Evolutionary conservation across 2,113 vertebrate genomes (phyloP).

Genomic region (Campylomormyrus numenius): DNA sequence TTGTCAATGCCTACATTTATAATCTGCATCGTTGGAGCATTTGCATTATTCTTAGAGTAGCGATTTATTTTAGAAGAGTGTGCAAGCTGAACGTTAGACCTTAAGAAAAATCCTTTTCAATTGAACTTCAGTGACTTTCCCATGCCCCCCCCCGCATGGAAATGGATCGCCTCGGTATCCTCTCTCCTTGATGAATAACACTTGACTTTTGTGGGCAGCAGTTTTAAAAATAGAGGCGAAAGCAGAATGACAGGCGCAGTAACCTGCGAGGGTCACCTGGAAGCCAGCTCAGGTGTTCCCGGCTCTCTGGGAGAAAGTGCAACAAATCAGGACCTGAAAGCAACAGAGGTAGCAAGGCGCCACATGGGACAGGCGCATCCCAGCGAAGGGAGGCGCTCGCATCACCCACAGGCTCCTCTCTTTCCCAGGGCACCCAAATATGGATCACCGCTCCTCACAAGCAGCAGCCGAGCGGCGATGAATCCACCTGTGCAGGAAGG

Average conservation of each 20-base stretch:
- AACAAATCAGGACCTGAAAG: constrained; percentile 46
- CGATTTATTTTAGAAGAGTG: constrained; percentile 32
- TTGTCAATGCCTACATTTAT: constrained; percentile 43
- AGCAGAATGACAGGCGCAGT: constrained; percentile 42
- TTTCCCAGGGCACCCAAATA: constrained; percentile 24
- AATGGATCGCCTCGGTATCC: constrained; percentile 33
- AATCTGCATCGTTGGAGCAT: constrained; percentile 47
- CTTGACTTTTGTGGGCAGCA: constrained; percentile 13
- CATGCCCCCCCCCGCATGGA: constrained; percentile 35
- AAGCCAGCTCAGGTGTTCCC: constrained; percentile 44
- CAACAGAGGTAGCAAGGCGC: constrained; percentile 35
- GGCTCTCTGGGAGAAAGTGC: constrained; percentile 40
- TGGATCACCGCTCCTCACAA: constrained; percentile 32
- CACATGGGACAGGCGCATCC: constrained; percentile 34
- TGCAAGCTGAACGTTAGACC: constrained; percentile 42
- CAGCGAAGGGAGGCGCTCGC: constrained; percentile 25
- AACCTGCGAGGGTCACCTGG: constrained; percentile 42
- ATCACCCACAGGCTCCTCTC: constrained; percentile 24
- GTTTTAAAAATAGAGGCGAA: constrained; percentile 30
- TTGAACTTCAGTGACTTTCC: constrained; percentile 38
- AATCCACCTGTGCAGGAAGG: neutral
- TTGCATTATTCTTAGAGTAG: constrained; percentile 55
- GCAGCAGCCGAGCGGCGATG: neutral
- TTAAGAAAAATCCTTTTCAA: constrained; percentile 45
- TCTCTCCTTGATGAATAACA: constrained; percentile 45